Evolutionary conservation across 2,113 vertebrate species (phyloP).

Genomic region (Amblyornis subalaris): DNA sequence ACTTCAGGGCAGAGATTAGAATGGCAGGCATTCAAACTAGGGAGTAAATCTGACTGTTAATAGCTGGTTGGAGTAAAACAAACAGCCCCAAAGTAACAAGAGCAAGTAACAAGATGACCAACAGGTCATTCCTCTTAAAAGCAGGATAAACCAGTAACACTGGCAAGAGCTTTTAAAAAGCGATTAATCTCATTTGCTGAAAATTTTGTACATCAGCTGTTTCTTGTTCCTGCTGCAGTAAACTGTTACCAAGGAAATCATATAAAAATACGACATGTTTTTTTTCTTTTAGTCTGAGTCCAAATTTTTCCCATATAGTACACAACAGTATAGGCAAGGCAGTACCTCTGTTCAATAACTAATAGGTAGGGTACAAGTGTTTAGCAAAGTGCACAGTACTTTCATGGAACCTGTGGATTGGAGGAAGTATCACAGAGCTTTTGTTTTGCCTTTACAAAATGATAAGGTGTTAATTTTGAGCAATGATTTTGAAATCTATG

Average conservation of each 20-base stretch:
- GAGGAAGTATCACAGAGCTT: background rate
- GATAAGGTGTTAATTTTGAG: background rate
- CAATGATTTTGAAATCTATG: background rate
- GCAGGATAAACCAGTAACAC: background rate
- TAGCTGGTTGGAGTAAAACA: background rate
- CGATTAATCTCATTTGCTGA: fast-evolving
- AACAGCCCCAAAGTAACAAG: background rate
- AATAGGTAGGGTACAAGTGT: fast-evolving
- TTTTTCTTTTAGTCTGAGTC: background rate
- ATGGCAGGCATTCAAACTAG: background rate
- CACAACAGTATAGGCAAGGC: background rate
- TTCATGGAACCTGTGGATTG: background rate
- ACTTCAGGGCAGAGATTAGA: background rate
- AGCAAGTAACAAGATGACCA: background rate
- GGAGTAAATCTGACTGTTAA: background rate
- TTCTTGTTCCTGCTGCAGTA: background rate
- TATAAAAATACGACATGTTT: background rate
- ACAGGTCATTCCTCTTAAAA: background rate
- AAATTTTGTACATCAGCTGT: background rate
- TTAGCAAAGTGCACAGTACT: background rate
- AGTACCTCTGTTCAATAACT: background rate
- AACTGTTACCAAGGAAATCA: background rate
- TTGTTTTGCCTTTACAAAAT: background rate
- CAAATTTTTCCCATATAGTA: background rate
- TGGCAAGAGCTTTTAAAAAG: background rate